phyloP scores from a whole-genome alignment of 35 echinoderm and acorn worm genomes.

The Patiria miniata region DNA sequence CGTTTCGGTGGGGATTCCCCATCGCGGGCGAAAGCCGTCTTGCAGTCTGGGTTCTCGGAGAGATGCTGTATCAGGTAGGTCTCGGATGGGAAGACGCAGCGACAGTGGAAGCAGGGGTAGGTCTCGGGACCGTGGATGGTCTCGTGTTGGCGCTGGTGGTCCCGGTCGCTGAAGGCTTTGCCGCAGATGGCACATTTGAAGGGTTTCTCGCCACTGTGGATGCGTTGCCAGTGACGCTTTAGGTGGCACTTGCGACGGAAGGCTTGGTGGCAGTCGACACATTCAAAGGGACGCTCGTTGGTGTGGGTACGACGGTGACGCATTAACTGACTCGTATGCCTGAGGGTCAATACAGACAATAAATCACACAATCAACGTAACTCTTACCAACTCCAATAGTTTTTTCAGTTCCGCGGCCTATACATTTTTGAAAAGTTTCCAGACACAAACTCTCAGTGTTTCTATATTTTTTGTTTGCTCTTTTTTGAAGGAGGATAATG shows the following conservation, averaged over 20 bases:
- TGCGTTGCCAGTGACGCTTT: slow-evolving; percentile 97
- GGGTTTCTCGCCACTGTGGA: slow-evolving; percentile 96
- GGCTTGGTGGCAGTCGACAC: slow-evolving; percentile 89
- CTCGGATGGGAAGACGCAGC: slow-evolving; percentile 89
- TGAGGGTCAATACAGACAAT: neutral
- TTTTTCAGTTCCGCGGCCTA: too few species aligned
- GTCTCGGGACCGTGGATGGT: slow-evolving; percentile 97
- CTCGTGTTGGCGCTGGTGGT: slow-evolving; percentile 95
- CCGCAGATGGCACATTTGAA: slow-evolving; percentile 98
- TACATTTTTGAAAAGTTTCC: too few species aligned
- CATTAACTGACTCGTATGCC: slow-evolving; percentile 84
- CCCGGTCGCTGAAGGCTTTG: slow-evolving; percentile 93
- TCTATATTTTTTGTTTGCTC: too few species aligned
- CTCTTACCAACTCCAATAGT: too few species aligned
- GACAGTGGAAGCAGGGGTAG: slow-evolving; percentile 91
- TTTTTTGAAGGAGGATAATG: too few species aligned
- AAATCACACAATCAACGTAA: neutral
- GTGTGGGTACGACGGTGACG: slow-evolving; percentile 87
- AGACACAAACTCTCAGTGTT: too few species aligned
- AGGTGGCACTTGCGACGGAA: slow-evolving; percentile 95
- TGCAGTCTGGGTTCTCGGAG: slow-evolving; percentile 89
- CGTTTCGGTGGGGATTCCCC: slow-evolving; percentile 69
- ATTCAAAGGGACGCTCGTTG: slow-evolving; percentile 91
- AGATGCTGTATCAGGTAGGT: slow-evolving; percentile 83
- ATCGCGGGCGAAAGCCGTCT: slow-evolving; percentile 73